Conservation (phyloP, 2,113 vertebrate genomes). For the Calidris pugnax region DNA sequence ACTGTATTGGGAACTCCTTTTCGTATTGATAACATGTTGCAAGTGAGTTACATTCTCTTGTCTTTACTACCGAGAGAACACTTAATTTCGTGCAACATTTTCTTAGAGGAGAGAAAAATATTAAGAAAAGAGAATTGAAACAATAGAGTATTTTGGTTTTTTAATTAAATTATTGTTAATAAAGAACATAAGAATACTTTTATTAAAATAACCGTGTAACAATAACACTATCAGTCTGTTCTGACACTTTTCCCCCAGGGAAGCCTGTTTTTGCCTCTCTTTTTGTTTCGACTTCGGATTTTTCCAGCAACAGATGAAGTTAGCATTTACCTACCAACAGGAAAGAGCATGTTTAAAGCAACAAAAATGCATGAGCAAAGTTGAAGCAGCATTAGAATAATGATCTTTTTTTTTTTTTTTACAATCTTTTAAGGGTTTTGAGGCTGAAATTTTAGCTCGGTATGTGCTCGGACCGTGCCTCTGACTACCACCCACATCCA, state of each 20-base stretch:
- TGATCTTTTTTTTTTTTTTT: neutral
- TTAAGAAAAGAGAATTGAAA: conserved; percentile 82
- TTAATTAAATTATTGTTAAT: conserved; percentile 87
- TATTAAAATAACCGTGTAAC: conserved; percentile 79
- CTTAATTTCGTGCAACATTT: conserved; percentile 76
- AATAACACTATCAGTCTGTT: conserved; percentile 81
- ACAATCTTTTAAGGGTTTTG: conserved; percentile 47
- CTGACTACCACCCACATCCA: conserved; percentile 65
- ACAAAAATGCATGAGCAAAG: conserved; percentile 76
- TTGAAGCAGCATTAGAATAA: conserved; percentile 72
- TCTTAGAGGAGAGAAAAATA: conserved; percentile 83
- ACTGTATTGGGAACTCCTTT: conserved; percentile 78
- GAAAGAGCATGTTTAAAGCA: conserved; percentile 79
- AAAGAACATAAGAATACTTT: conserved; percentile 82
- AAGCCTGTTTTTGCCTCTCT: conserved; percentile 80
- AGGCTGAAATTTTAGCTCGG: conserved; percentile 64
- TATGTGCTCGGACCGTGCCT: conserved; percentile 58
- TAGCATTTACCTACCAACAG: conserved; percentile 75
- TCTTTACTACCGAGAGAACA: conserved; percentile 73
- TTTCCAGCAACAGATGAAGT: conserved; percentile 79
- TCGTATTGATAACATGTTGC: conserved; percentile 73
- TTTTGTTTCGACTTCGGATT: conserved; percentile 72
- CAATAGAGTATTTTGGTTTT: conserved; percentile 85
- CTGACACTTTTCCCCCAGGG: conserved; percentile 75
- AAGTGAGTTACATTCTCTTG: conserved; percentile 73